Evolutionary conservation across 2,888 invertebrate genomes (phyloP), one percentile per base, ranked within the genome.

Genomic region (Eumerus sabulonum): DNA sequence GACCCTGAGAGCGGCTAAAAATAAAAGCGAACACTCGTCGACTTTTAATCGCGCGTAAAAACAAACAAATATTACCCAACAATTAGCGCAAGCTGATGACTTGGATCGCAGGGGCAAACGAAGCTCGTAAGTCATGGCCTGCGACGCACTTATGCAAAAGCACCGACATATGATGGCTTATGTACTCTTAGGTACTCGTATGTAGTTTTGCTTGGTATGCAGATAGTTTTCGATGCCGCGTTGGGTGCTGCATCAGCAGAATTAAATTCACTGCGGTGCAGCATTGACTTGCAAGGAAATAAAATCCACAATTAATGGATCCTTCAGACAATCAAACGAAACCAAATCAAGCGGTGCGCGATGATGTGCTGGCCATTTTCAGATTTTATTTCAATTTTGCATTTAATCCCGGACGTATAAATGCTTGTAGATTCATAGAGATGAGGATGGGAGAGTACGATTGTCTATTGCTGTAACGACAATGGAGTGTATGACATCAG

Each of bases 401-500:
- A 64, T 64, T 45, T 72, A 64, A n/a, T 64, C 50, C 35, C 19
- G 44, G 14, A 9, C 59, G 38, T 44, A n/a, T n/a, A n/a, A 60
- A 66, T 53, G 60, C 27, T 27, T 7, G 27, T 27, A 27, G 27
- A 27, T 27, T 2, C 7, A 66, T 73, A 66, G 72, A 60, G 2
- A 57, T 12, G 11, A 38, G 45, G 13, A 12, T 14, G 5, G 11
- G 40, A 40, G 9, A 7, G n/a, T 18, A 50, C 27, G 27, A 27
- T 27, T 27, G 27, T 27, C 27, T 27, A 27, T 27, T 27, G 0
- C 1, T 12, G 17, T 27, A 51, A 7, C 19, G 45, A 64, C 71
- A 60, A 66, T 54, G 54, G 36, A 51, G 59, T 35, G 47, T 50
- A 76, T 71, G 70, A 71, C 76, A 66, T 50, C 71, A 71, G 53